Percentiles rank a stretch among this genome's conserved stretches.
phyloP scores from a whole-genome alignment of 2,888 invertebrate species.

The Volucella inflata region DNA sequence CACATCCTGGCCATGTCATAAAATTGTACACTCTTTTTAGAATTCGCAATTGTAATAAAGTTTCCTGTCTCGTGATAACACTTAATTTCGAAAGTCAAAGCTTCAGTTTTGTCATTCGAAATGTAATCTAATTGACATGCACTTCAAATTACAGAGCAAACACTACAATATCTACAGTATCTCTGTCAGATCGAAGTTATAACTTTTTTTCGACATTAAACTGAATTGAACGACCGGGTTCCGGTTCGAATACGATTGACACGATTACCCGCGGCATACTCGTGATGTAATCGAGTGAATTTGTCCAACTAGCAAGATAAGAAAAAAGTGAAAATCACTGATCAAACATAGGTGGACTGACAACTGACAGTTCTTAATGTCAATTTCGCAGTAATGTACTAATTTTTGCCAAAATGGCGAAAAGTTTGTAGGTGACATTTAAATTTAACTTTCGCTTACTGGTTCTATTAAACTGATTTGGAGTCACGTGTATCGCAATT shows the following conservation, averaged over 20 bases:
- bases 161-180: background rate
- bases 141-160: constrained; percentile 21
- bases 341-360: background rate
- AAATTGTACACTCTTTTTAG: too few species aligned
- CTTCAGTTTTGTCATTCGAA: background rate
- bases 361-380: too few species aligned
- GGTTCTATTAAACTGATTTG: background rate
- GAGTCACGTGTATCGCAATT: constrained; percentile 7
- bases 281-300: background rate
- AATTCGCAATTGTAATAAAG: too few species aligned
- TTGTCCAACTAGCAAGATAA: background rate
- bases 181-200: background rate
- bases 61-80: too few species aligned
- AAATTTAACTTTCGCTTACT: background rate
- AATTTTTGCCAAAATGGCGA: constrained; percentile 7
- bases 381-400: background rate
- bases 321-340: background rate
- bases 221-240: background rate
- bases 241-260: background rate
- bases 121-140: constrained; percentile 12
- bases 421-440: background rate
- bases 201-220: background rate
- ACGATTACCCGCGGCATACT: background rate
- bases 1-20: too few species aligned
- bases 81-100: too few species aligned